phyloP scores from a whole-genome alignment of 30 jellyfish, hydroid and myxozoan genomes.

The Aurelia sp. region DNA sequence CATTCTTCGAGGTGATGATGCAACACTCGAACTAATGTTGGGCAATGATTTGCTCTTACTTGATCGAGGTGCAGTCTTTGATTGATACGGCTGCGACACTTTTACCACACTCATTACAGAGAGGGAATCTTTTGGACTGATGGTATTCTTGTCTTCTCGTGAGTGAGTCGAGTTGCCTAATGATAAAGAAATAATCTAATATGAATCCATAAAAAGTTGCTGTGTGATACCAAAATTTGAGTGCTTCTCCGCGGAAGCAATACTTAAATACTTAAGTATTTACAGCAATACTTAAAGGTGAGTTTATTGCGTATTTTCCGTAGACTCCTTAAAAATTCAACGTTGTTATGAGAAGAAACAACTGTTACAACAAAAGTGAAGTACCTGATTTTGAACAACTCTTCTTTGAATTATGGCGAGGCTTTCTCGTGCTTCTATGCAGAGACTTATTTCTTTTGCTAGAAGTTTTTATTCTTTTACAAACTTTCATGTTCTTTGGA shows the following conservation, averaged over 20 bases:
- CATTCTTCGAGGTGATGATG: background rate
- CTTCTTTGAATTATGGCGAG: background rate
- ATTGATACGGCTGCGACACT: background rate
- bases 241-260: too few species aligned
- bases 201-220: too few species aligned
- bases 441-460: background rate
- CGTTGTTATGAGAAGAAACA: background rate
- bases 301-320: too few species aligned
- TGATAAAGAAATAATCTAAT: too few species aligned
- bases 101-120: background rate
- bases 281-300: too few species aligned
- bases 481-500: background rate
- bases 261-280: too few species aligned
- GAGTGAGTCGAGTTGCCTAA: too few species aligned
- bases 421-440: background rate
- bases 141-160: too few species aligned
- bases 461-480: background rate
- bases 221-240: too few species aligned
- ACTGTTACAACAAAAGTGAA: background rate
- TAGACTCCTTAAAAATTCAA: too few species aligned
- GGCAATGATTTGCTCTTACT: conserved; percentile 39
- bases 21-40: background rate
- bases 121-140: background rate
- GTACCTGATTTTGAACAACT: conserved; percentile 1
- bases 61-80: background rate